These are phyloP conservation scores for Anhinga anhinga DNA, from an alignment of 2,113 vertebrate genomes.

Conservation along the genomic window DNA sequence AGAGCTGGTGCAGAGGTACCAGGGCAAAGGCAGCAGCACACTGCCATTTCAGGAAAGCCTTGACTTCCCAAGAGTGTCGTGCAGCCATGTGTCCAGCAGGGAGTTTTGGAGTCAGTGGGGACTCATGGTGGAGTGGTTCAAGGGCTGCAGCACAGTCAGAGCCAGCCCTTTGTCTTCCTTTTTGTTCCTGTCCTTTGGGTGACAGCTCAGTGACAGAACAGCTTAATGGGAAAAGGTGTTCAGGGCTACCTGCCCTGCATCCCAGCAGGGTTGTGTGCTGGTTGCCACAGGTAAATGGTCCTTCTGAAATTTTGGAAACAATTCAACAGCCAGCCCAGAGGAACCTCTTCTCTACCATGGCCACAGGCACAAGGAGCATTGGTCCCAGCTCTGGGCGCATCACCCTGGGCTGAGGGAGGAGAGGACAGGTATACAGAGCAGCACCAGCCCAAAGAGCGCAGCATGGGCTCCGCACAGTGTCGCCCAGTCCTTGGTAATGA, in stretches of 20 bases:
- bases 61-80: fast-evolving
- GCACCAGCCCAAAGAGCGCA: background rate
- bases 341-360: background rate
- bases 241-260: background rate
- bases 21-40: background rate
- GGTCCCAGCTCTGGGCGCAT: background rate
- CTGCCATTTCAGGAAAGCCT: background rate
- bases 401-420: background rate
- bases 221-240: background rate
- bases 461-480: background rate
- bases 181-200: background rate
- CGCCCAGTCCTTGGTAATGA: background rate
- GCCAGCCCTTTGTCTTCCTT: background rate
- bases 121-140: background rate
- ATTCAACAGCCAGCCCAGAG: background rate
- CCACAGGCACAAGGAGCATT: fast-evolving
- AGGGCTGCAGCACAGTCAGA: background rate
- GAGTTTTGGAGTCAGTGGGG: background rate
- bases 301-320: background rate
- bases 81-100: background rate
- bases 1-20: background rate
- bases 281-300: background rate
- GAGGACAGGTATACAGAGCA: background rate
- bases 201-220: background rate
- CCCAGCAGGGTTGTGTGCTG: background rate